Percentiles rank a stretch among this genome's conserved stretches.
These are phyloP conservation scores for Mythimna vitellina DNA, from an alignment of 2,888 invertebrate genomes.

Conservation along the genomic window DNA sequence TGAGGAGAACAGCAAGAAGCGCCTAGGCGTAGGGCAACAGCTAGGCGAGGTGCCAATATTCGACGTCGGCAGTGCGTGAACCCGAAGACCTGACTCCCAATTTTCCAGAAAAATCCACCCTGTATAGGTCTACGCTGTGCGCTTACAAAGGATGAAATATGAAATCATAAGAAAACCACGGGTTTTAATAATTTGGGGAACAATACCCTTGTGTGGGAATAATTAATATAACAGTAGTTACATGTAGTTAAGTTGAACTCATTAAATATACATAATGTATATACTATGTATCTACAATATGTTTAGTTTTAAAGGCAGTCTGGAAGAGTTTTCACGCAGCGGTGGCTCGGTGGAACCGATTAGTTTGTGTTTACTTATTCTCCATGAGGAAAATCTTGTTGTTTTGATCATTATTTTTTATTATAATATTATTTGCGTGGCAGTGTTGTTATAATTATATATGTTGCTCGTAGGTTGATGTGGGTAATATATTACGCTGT, in stretches of 20 bases:
- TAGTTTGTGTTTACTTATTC: not conserved
- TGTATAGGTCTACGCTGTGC: too few relatives aligned
- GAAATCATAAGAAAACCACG: not conserved
- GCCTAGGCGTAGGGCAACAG: too few relatives aligned
- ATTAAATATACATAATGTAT: not conserved
- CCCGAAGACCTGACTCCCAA: too few relatives aligned
- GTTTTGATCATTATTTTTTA: not conserved
- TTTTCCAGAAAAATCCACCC: too few relatives aligned
- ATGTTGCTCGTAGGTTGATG: not conserved
- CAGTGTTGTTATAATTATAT: not conserved
- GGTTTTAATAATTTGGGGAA: not conserved
- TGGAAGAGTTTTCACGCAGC: too few relatives aligned
- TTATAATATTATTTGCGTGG: slow-evolving; percentile 6
- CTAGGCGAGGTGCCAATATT: too few relatives aligned
- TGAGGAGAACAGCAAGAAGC: too few relatives aligned
- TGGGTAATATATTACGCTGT: not conserved
- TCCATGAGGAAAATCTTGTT: not conserved
- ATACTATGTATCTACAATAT: not conserved
- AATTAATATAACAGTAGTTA: not conserved
- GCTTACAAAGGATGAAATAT: not conserved
- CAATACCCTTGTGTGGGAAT: too few relatives aligned
- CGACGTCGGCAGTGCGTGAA: too few relatives aligned
- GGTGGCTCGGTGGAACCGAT: not conserved
- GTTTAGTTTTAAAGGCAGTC: not conserved
- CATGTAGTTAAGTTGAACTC: not conserved